Conservation (phyloP, 1,140 invertebrate species). For the Atopsyche davidsoni region DNA sequence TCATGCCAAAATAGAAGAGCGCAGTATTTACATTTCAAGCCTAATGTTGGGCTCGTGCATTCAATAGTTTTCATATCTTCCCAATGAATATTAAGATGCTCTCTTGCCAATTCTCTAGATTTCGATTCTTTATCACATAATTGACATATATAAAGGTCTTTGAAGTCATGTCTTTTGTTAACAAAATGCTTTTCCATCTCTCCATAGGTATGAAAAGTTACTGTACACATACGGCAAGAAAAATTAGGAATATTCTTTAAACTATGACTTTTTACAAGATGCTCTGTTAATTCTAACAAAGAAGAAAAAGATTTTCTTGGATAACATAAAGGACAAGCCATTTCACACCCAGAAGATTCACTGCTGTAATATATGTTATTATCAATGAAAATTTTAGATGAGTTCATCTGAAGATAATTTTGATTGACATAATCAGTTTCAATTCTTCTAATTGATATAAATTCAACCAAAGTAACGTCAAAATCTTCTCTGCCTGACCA, state of each 20-base stretch:
- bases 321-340: slow-evolving; percentile 36
- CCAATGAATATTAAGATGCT: slow-evolving; percentile 41
- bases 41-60: slow-evolving; percentile 45
- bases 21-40: slow-evolving; percentile 45
- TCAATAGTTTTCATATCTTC: slow-evolving; percentile 38
- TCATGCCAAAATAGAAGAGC: slow-evolving; percentile 47
- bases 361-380: slow-evolving; percentile 32
- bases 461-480: slow-evolving; percentile 41
- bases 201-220: slow-evolving; percentile 37
- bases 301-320: slow-evolving; percentile 31
- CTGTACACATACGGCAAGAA: slow-evolving; percentile 41
- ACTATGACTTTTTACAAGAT: slow-evolving; percentile 41
- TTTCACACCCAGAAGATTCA: slow-evolving; percentile 24
- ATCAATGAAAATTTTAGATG: slow-evolving; percentile 34
- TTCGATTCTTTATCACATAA: slow-evolving; percentile 47
- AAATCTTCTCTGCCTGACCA: slow-evolving; percentile 43
- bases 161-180: slow-evolving; percentile 39
- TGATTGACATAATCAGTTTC: slow-evolving; percentile 40
- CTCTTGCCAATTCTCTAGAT: slow-evolving; percentile 36
- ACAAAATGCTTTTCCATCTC: slow-evolving; percentile 37
- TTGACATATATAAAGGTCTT: slow-evolving; percentile 45
- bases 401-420: slow-evolving; percentile 34
- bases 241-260: slow-evolving; percentile 36
- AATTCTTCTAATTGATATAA: slow-evolving; percentile 38
- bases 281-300: slow-evolving; percentile 32